Percentiles rank a stretch among this genome's conserved stretches.
Evolutionary conservation across 2,888 invertebrate species (phyloP).

Genomic region (Spisula subtruncata): DNA sequence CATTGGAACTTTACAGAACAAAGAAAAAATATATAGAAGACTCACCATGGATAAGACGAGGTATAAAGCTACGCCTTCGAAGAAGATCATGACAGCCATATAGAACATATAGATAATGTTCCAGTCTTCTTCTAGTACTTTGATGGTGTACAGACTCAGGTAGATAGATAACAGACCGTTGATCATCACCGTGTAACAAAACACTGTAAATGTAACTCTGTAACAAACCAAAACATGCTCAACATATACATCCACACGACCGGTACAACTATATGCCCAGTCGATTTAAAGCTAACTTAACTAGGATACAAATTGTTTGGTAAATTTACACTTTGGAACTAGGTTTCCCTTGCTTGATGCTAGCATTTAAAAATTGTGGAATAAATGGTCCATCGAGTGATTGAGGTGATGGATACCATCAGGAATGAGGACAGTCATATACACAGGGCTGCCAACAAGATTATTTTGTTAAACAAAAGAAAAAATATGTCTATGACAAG

Average conservation of each 20-base stretch:
- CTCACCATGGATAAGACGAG: conserved; percentile 95
- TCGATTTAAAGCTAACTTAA: not conserved
- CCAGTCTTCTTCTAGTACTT: conserved; percentile 95
- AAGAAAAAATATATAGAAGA: not conserved
- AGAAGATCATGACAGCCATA: conserved; percentile 92
- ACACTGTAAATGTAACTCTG: conserved; percentile 83
- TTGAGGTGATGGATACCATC: too few species aligned
- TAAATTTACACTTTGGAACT: not conserved
- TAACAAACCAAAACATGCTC: conserved; percentile 67
- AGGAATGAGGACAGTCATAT: too few species aligned
- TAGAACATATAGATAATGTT: conserved; percentile 95
- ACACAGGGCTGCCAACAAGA: too few species aligned
- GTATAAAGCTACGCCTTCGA: conserved; percentile 95
- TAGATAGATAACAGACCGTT: conserved; percentile 72
- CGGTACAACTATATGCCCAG: not conserved
- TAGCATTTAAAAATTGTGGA: too few species aligned
- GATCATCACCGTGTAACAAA: conserved; percentile 73
- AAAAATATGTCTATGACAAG: too few species aligned
- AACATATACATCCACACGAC: not conserved
- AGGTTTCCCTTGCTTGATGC: too few species aligned
- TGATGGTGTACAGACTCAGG: conserved; percentile 90
- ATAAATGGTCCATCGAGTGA: too few species aligned
- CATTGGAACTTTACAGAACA: too few species aligned
- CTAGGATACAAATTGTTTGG: not conserved
- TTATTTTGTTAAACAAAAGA: too few species aligned